A percentile compares a stretch with the other conserved stretches of the same genome.
Evolutionary conservation across 2,797 vertebrate genomes (phyloP).

Genomic region (Sebastes cheni): DNA sequence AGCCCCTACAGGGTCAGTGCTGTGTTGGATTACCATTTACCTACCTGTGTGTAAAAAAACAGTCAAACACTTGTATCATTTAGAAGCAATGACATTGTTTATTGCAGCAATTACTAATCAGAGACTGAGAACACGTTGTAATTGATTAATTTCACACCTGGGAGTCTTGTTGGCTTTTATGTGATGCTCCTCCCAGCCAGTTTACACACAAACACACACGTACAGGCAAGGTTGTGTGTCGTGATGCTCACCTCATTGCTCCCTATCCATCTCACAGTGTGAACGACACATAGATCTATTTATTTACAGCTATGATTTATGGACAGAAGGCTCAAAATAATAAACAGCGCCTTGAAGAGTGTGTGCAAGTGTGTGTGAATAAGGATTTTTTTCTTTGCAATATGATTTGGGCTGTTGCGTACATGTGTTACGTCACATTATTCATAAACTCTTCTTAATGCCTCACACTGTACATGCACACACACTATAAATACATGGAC

Average conservation of each 20-base stretch:
- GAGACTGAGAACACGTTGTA: background rate
- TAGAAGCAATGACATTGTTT: background rate
- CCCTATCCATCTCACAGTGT: conserved; percentile 3
- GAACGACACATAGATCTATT: conserved; percentile 10
- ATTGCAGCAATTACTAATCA: conserved; percentile 11
- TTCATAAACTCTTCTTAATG: background rate
- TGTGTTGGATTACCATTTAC: background rate
- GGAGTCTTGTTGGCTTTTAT: background rate
- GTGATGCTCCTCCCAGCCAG: background rate
- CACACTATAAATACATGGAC: background rate
- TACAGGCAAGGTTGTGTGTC: background rate
- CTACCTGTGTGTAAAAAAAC: background rate
- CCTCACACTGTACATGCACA: background rate
- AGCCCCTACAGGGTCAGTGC: background rate
- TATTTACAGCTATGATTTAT: conserved; percentile 35
- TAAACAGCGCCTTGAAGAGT: background rate
- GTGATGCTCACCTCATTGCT: background rate
- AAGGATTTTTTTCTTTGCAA: background rate
- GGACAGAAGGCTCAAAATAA: background rate
- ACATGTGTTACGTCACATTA: background rate
- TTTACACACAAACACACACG: background rate
- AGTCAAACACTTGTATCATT: background rate
- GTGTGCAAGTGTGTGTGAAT: background rate
- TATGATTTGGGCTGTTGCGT: background rate
- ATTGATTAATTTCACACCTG: conserved; percentile 39